These are phyloP conservation scores for Cotesia glomerata DNA, from an alignment of 1,140 invertebrate species.

Conservation along the genomic window DNA sequence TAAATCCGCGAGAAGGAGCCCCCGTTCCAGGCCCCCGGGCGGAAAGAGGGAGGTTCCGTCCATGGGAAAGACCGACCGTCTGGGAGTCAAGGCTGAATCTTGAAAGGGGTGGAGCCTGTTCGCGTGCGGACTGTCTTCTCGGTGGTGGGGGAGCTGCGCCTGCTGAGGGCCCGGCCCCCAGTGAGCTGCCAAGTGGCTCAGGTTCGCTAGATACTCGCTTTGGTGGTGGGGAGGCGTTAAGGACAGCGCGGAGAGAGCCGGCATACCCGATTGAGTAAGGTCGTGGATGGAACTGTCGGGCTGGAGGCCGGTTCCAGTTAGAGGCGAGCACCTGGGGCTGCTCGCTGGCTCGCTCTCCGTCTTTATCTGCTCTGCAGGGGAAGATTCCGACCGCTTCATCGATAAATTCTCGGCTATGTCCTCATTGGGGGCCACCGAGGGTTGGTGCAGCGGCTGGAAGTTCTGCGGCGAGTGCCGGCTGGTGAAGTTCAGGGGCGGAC, in stretches of 20 bases:
- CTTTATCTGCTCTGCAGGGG: constrained; percentile 41
- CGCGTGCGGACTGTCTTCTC: constrained; percentile 50
- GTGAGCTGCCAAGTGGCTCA: constrained; percentile 56
- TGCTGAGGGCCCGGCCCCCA: constrained; percentile 54
- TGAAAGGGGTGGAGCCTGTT: constrained; percentile 38
- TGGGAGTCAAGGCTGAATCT: constrained; percentile 43
- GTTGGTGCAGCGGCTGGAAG: constrained; percentile 11
- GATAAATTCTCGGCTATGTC: constrained; percentile 60
- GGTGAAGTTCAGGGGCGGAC: constrained; percentile 51
- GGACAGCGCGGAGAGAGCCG: constrained; percentile 75
- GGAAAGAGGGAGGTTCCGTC: constrained; percentile 55
- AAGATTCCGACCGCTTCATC: constrained; percentile 52
- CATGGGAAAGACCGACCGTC: constrained; percentile 51
- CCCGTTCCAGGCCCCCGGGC: constrained; percentile 47
- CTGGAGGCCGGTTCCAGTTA: constrained; percentile 48
- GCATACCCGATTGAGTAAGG: constrained; percentile 61
- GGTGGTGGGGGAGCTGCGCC: constrained; percentile 37
- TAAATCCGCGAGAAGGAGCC: constrained; percentile 48
- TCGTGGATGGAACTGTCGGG: constrained; percentile 55
- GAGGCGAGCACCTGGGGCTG: constrained; percentile 56
- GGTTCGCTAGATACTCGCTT: constrained; percentile 59
- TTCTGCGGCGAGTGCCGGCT: constrained; percentile 19
- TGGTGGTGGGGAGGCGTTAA: constrained; percentile 75
- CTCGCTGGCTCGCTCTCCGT: constrained; percentile 57
- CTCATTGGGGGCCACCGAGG: constrained; percentile 28